Base-by-base conservation (phyloP, 2,113 vertebrate genomes). In the Phalacrocorax carbo region DNA sequence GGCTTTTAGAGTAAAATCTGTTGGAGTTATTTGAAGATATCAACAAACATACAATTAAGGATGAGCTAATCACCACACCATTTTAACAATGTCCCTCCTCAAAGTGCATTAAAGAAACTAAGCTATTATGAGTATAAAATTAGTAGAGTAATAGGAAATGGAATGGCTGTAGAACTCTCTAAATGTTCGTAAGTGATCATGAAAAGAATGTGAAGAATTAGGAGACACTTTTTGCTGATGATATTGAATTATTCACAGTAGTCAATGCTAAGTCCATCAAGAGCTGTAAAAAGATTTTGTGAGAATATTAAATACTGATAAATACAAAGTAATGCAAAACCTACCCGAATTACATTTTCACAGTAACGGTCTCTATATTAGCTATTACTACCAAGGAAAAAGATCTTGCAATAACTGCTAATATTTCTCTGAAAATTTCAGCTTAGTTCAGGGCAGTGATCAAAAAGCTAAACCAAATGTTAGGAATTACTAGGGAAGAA, bases 1-100 rank as follows among this genome's bases (percentile, higher is more conserved):
- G 15, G 20, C 23, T 86, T 94, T 94, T 86, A 80, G 29, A 85
- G 29, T 82, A 88, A 95, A 95, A 94, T 55, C 49, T 46, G 23
- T 73, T 86, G 16, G 58, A 94, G 16, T 71, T 77, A 73, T 70
- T 83, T 83, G 80, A 86, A 81, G 55, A 51, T 46, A 49, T 7
- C 54, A 93, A 65, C 36, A 82, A 95, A 64, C 32, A 86, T 38
- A 72, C 75, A 90, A 36, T 77, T 81, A 90, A 77, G 40, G 46
- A 78, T 86, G 51, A 94, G 80, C 36, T 92, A 90, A 91, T 92
- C 85, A 51, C 26, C 49, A 65, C 64, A 65, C 83, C 1, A 77
- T 77, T 94, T 92, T 86, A 86, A 88, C 36, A 86, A 76, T 69
- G 15, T 62, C 34, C 93, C 46, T 80, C 62, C 49, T 80, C 54